Evolutionary conservation across 2,888 invertebrate species (phyloP).

Genomic region (Nasonovia ribisnigri): DNA sequence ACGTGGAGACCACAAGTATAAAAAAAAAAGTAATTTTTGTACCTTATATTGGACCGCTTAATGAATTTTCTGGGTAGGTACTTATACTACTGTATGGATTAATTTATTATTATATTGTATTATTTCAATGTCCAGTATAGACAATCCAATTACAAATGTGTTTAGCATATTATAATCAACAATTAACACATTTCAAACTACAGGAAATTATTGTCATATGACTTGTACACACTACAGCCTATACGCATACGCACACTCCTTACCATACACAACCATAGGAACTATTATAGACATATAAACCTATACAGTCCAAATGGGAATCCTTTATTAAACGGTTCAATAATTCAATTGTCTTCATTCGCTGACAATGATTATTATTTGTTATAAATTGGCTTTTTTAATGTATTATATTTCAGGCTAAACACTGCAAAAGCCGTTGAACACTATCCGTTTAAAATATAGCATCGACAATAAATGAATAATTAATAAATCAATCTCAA

Average conservation of each 20-base stretch:
- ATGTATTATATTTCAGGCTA: background rate
- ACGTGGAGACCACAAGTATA: no score
- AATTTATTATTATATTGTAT: background rate
- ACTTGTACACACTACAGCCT: background rate
- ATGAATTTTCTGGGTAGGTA: background rate
- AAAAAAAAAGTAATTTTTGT: background rate
- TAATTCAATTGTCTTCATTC: background rate
- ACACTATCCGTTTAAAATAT: no score
- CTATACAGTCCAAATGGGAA: background rate
- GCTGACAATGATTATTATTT: background rate
- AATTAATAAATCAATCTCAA: no score
- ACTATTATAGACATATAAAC: background rate
- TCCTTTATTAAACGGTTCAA: background rate
- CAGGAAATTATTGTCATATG: background rate
- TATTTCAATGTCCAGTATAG: background rate
- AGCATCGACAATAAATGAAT: no score
- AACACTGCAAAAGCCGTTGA: no score
- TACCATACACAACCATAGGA: no score
- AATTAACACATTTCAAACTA: background rate
- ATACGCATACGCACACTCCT: no score
- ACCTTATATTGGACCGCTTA: background rate
- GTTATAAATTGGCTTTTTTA: background rate
- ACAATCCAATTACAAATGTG: background rate
- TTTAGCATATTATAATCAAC: background rate
- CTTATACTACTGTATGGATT: background rate